Evolutionary conservation across 2,113 vertebrate species (phyloP), one percentile per base, ranked within the genome.

Genomic region (Cyanoliseus patagonus): DNA sequence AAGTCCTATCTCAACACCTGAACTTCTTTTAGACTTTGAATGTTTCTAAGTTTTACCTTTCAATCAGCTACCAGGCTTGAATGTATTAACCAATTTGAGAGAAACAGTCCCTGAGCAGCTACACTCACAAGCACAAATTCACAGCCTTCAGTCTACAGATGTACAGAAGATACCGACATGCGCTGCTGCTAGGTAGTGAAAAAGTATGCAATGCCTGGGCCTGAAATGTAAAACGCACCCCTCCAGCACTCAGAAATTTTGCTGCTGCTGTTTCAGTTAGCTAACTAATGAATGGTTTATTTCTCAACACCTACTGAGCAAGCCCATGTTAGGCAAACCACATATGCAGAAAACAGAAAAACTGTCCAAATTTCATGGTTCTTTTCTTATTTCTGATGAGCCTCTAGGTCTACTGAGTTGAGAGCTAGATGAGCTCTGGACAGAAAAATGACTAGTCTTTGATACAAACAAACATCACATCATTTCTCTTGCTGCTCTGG

Each of bases 71-170:
- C 5, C 6, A 62, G 30, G 57, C 24, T 85, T 47, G 30, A 83
- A 22, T 35, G 17, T 28, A 27, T 61, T 0, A 0, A 67, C 7
- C 16, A 63, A 4, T 5, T 22, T 61, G 41, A 64, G 24, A 86
- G 73, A 80, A 86, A 31, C 41, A 51, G 27, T 33, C 51, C 42
- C 39, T 17, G 11, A 78, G 37, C 11, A 55, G 33, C 33, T 24
- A 51, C 20, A n/a, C 18, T 57, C 39, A 82, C 16, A 66, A 28
- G 30, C 49, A 73, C 11, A 70, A 66, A 42, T 30, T 77, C 47
- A 82, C 22, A 90, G 80, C 13, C 31, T 46, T 57, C 49, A 73
- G 9, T 55, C 11, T 44, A 61, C 18, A 87, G 35, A 46, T 1
- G 7, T 18, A 63, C 4, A 53, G 44, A 80, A 74, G 41, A 86